Base-by-base conservation (phyloP, 2,888 invertebrate species). In the Iphiclides podalirius region DNA sequence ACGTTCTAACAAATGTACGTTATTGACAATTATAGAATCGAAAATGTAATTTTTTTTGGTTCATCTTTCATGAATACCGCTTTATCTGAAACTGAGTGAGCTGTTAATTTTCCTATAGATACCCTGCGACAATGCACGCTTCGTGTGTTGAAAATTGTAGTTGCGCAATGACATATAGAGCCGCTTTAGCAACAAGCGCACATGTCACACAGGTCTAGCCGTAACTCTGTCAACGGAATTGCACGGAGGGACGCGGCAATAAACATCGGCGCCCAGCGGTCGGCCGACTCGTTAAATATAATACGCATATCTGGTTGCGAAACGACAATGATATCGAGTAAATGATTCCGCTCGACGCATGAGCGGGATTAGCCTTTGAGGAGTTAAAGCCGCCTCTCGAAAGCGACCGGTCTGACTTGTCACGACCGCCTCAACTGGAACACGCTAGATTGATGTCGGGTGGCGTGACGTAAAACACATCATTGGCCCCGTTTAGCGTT, bases 371-470 rank as follows among this genome's bases (percentile, higher is more conserved):
- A 48, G 34, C 12, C 23, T 48, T 8, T 16, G 48, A 37, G 46
- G 40, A 42, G 35, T 43, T 48, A 45, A 53, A 52, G 52, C 52
- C 47, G 31, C 44, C n/a, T n/a, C n/a, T n/a, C n/a, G n/a, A n/a
- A 9, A 34, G 20, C 40, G 52, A 52, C 58, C 47, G 57, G 57
- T 58, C 53, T 52, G 46, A 45, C 51, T 36, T 52, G 52, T 41
- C 36, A 48, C 39, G n/a, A n/a, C n/a, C n/a, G n/a, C 42, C 47
- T 52, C 23, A 61, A 57, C 49, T 59, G 54, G 61, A 54, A 26
- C 60, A 55, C 36, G 49, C 41, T 52, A 57, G 57, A 61, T 59
- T 55, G 58, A 59, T 53, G 55, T 50, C 40, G 26, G 7, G 16
- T 45, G 53, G 26, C 39, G 46, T 58, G 59, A 61, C 58, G 59